Base-by-base conservation (phyloP, 2,113 vertebrate genomes). In the Malurus melanocephalus region DNA sequence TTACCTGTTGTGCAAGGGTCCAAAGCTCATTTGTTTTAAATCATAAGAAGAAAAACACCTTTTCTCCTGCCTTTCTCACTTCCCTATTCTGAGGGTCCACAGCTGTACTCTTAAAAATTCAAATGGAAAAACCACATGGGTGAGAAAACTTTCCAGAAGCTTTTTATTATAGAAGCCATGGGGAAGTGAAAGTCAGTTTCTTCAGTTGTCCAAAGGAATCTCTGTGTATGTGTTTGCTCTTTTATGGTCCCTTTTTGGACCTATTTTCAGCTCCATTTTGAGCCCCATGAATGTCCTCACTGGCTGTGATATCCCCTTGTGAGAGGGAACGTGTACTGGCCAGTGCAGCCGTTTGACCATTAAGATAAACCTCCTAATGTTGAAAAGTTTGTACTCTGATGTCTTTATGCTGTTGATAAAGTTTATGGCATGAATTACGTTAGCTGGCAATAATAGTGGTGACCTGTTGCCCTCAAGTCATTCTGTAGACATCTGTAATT, bases 401-500 rank as follows among this genome's bases (percentile, higher is more conserved):
- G 23, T 82, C 66, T 80, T 88, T 68, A 78, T 69, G 80, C 66
- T 48, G 30, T 56, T 68, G 69, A 69, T 93, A 87, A 88, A 84
- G 32, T 93, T 95, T 80, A 89, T 92, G 80, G 69, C 0, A 3
- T 1, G 0, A 76, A 77, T 95, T 82, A 93, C 86, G 90, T 94
- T 77, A 90, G 59, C 64, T 87, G 74, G 56, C 75, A 66, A 62
- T 91, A 81, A 89, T 51, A 51, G 33, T 46, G 16, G 43, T 86
- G 74, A 90, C 80, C 88, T 76, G 45, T 73, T 77, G 43, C 74
- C 67, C 71, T 93, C 4, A 3, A 91, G 86, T 65, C 40, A 20
- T 90, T 87, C 48, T 82, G 43, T 43, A 88, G 88, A 61, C 22
- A 32, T 87, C 27, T 90, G 62, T 84, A 81, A 94, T 87, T 90